A percentile compares a stretch with the other conserved stretches of the same genome.
Conservation (phyloP, 1,140 invertebrate genomes). For the Lycorma delicatula region DNA sequence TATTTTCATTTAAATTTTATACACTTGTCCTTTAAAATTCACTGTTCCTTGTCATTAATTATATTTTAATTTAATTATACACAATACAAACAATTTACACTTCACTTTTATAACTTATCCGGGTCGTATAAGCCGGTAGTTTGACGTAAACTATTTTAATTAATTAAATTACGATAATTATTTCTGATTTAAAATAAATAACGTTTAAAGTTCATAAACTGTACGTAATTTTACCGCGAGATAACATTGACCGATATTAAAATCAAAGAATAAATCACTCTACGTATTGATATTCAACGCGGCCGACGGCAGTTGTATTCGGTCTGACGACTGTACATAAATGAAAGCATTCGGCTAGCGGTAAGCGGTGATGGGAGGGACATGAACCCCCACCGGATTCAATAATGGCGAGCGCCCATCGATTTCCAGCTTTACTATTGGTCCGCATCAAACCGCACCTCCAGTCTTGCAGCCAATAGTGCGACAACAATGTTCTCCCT, state of each 20-base stretch:
- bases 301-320: background rate
- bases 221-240: background rate
- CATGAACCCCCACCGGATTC: background rate
- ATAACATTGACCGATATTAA: background rate
- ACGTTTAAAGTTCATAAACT: no score
- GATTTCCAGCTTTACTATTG: background rate
- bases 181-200: no score
- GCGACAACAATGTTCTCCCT: background rate
- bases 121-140: no score
- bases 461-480: background rate
- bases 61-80: no score
- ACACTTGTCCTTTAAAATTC: no score
- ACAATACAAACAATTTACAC: no score
- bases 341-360: background rate
- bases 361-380: background rate
- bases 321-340: background rate
- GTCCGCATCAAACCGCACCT: background rate
- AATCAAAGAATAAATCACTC: background rate
- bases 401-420: constrained; percentile 1
- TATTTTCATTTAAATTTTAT: no score
- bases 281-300: background rate
- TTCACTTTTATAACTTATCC: no score
- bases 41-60: no score
- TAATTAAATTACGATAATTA: no score
- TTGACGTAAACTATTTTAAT: no score